Percentiles rank a stretch among this genome's conserved stretches.
Evolutionary conservation across 2,888 invertebrate species (phyloP).

Genomic region (Kryphioiulus occultus): DNA sequence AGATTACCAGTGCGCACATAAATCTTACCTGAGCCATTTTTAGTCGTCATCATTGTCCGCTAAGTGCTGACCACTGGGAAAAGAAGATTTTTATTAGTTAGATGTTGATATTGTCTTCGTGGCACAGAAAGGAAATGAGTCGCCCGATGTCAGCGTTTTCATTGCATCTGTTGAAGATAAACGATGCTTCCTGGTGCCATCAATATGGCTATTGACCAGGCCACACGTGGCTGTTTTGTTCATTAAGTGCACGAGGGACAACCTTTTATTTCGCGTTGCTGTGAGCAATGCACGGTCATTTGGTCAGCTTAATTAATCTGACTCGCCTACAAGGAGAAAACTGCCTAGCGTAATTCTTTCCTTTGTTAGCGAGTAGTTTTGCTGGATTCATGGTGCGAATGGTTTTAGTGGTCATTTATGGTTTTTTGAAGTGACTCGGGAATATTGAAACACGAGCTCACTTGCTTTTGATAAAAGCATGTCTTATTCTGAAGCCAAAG

Average conservation of each 20-base stretch:
- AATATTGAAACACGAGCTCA: not conserved
- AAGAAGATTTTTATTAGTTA: conserved; percentile 5
- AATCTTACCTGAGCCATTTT: not conserved
- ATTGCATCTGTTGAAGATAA: conserved; percentile 5
- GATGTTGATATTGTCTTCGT: not conserved
- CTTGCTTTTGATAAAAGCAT: not conserved
- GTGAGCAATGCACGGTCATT: not conserved
- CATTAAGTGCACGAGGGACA: not conserved
- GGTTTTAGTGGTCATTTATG: not conserved
- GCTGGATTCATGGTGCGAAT: not conserved
- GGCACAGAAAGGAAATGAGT: not conserved
- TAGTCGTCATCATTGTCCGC: not conserved
- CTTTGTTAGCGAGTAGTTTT: not conserved
- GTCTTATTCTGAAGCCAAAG: too few species aligned
- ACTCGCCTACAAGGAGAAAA: not conserved
- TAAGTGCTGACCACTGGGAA: conserved; percentile 5
- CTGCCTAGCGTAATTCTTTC: not conserved
- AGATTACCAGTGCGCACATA: not conserved
- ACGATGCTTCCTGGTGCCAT: conserved; percentile 5
- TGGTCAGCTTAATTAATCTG: not conserved
- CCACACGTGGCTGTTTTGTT: conserved; percentile 5
- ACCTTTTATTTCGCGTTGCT: not conserved
- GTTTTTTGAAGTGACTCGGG: not conserved
- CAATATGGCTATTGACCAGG: not conserved
- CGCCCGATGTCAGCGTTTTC: conserved; percentile 5